These are phyloP conservation scores for Maconellicoccus hirsutus DNA, from an alignment of 1,140 invertebrate species.

Conservation along the genomic window DNA sequence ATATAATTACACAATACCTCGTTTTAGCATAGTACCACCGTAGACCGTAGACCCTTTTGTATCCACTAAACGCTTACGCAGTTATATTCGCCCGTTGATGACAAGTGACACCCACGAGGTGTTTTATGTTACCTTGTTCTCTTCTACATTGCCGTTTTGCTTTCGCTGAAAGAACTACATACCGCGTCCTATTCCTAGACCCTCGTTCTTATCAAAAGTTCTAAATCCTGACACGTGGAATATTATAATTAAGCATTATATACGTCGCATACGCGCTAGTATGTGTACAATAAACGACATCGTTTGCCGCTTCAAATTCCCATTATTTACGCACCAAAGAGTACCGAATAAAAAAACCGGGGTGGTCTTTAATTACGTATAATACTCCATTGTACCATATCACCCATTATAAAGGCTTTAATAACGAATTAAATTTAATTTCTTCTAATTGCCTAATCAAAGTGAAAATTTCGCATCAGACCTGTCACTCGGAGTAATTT, in stretches of 20 bases:
- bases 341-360: background rate
- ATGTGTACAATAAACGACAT: background rate
- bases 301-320: background rate
- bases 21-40: background rate
- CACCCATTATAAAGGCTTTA: background rate
- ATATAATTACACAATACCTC: slow-evolving; percentile 20
- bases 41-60: background rate
- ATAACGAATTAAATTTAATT: slow-evolving; percentile 11
- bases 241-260: slow-evolving; percentile 21
- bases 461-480: background rate
- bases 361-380: slow-evolving; percentile 15
- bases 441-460: slow-evolving; percentile 10
- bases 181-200: too few species aligned
- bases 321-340: slow-evolving; percentile 2
- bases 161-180: too few species aligned
- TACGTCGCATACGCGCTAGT: background rate
- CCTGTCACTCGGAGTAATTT: background rate
- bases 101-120: slow-evolving; percentile 21
- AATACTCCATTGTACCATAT: background rate
- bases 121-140: slow-evolving; percentile 17
- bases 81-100: slow-evolving; percentile 11
- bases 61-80: background rate
- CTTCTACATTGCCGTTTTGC: background rate
- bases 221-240: slow-evolving; percentile 16
- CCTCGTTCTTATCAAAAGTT: slow-evolving; percentile 13